Percentiles rank a stretch among this genome's conserved stretches.
Evolutionary conservation across 2,888 invertebrate species (phyloP).

Genomic region (Arrhopalites spinosus): DNA sequence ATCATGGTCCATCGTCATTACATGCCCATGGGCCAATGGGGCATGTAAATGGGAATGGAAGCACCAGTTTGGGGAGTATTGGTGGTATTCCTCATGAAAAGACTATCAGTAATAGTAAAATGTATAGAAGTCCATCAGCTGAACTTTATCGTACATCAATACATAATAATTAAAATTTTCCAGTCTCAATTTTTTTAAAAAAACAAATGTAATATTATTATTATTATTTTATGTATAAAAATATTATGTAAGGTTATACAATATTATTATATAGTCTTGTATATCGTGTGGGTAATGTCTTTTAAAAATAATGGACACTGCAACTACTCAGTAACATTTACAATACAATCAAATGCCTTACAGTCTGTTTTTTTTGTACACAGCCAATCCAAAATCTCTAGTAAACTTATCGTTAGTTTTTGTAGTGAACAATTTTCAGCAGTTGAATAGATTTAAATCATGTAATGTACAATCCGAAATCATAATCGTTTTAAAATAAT

Average conservation of each 20-base stretch:
- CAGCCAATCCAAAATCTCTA: too few relatives aligned
- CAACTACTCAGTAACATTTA: not conserved
- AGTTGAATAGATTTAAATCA: too few relatives aligned
- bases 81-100: constrained; percentile 19
- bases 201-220: not conserved
- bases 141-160: constrained; percentile 37
- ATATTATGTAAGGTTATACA: not conserved
- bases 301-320: not conserved
- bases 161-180: not conserved
- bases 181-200: not conserved
- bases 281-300: too few relatives aligned
- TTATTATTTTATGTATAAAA: not conserved
- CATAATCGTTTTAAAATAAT: too few relatives aligned
- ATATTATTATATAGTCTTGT: too few relatives aligned
- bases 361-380: not conserved
- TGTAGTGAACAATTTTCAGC: too few relatives aligned
- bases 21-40: constrained; percentile 28
- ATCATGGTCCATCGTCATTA: constrained; percentile 41
- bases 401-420: too few relatives aligned
- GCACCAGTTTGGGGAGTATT: constrained; percentile 12
- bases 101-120: constrained; percentile 42
- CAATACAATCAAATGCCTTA: not conserved
- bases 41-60: constrained; percentile 8
- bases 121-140: constrained; percentile 53
- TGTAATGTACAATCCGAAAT: too few relatives aligned